Conservation (phyloP, 2,113 vertebrate genomes). For the Sclerurus mexicanus region DNA sequence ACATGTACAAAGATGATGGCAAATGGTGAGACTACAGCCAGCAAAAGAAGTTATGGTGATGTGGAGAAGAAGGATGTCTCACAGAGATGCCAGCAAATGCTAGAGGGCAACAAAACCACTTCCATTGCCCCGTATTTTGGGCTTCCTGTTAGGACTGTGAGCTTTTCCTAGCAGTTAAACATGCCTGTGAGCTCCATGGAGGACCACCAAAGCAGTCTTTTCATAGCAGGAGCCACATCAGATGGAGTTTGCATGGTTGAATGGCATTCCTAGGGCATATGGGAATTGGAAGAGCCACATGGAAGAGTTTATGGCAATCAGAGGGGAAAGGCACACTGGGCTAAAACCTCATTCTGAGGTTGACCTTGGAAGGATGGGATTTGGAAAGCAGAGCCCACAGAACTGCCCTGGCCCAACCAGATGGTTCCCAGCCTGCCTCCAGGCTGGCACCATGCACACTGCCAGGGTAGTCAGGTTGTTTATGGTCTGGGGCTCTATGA, state of each 20-base stretch:
- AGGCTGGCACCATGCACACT: background rate
- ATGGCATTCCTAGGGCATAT: background rate
- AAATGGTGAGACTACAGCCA: background rate
- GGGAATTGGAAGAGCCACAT: background rate
- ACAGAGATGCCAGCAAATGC: background rate
- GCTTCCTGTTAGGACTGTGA: background rate
- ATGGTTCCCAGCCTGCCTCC: background rate
- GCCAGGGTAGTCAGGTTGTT: background rate
- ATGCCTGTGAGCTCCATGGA: background rate
- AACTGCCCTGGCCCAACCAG: background rate
- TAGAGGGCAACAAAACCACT: background rate
- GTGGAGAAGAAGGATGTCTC: background rate
- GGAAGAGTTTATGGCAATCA: background rate
- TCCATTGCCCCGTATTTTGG: background rate
- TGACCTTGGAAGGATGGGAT: background rate
- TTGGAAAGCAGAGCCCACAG: background rate
- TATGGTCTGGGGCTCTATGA: background rate
- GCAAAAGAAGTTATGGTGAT: background rate
- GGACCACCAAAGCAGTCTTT: background rate
- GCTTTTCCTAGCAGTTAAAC: background rate
- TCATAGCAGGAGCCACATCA: background rate
- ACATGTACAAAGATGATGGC: accelerated
- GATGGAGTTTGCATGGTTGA: background rate
- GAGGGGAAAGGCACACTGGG: background rate
- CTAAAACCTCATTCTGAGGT: background rate